Percentiles rank a stretch among this genome's conserved stretches.
phyloP scores from a whole-genome alignment of 2,888 invertebrate genomes.

The Minunthozetes semirufus region DNA sequence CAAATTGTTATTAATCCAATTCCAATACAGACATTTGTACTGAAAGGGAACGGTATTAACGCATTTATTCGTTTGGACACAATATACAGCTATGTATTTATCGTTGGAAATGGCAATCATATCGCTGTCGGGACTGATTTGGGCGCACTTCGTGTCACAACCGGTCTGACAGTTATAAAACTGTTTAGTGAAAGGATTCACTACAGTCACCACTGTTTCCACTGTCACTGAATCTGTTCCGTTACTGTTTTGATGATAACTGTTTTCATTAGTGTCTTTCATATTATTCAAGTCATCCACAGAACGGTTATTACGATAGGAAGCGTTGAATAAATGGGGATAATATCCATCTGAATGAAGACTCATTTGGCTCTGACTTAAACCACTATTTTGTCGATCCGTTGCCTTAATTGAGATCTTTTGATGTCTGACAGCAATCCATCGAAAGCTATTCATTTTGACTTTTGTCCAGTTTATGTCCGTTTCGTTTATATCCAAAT shows the following conservation, averaged over 20 bases:
- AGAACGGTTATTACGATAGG: not conserved
- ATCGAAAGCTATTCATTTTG: constrained; percentile 31
- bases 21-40: constrained; percentile 24
- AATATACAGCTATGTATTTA: constrained; percentile 29
- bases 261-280: not conserved
- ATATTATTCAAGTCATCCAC: not conserved
- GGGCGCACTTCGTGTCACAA: constrained; percentile 30
- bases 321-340: constrained; percentile 17
- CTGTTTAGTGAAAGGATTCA: constrained; percentile 22
- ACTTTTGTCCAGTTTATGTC: constrained; percentile 31
- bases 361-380: not conserved
- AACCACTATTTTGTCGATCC: not conserved
- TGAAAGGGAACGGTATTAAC: constrained; percentile 29
- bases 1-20: constrained; percentile 16
- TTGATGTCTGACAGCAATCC: constrained; percentile 26
- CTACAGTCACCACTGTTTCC: constrained; percentile 16
- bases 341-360: not conserved
- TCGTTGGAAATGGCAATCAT: constrained; percentile 35
- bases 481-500: not conserved
- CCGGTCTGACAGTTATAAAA: constrained; percentile 31
- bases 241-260: not conserved
- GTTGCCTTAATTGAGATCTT: not conserved
- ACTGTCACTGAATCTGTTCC: not conserved
- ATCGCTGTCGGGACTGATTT: constrained; percentile 24
- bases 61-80: constrained; percentile 28